phyloP scores from a whole-genome alignment of 2,113 vertebrate genomes.

The Notiomystis cincta region DNA sequence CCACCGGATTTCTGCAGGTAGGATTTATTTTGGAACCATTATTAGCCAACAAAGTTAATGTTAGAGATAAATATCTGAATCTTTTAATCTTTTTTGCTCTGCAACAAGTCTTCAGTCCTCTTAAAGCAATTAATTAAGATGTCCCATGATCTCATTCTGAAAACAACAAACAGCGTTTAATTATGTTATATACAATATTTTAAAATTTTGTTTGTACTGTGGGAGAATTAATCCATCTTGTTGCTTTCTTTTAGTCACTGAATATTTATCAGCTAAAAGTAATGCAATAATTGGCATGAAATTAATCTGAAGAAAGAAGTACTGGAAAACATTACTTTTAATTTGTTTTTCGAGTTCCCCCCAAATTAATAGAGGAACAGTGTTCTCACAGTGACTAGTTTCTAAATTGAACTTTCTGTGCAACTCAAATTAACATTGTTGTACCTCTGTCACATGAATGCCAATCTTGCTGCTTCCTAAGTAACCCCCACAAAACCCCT shows the following conservation, averaged over 20 bases:
- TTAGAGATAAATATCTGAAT: slow-evolving; percentile 51
- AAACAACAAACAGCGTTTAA: slow-evolving; percentile 69
- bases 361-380: slow-evolving; percentile 18
- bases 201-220: slow-evolving; percentile 62
- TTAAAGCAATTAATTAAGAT: slow-evolving; percentile 63
- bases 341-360: slow-evolving; percentile 43
- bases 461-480: not conserved
- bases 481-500: not conserved
- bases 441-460: not conserved
- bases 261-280: slow-evolving; percentile 72
- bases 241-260: slow-evolving; percentile 62
- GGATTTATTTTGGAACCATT: slow-evolving; percentile 50
- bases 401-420: slow-evolving; percentile 26
- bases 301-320: slow-evolving; percentile 58
- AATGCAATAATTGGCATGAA: slow-evolving; percentile 72
- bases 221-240: slow-evolving; percentile 69
- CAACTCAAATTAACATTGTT: not conserved
- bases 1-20: slow-evolving; percentile 99
- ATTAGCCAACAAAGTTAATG: not conserved
- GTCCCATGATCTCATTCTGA: slow-evolving; percentile 52
- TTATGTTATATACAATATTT: slow-evolving; percentile 70
- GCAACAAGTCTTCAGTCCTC: slow-evolving; percentile 26
- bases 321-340: slow-evolving; percentile 56
- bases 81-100: not conserved
- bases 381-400: slow-evolving; percentile 12